These are phyloP conservation scores for Nothoprocta pentlandii DNA, from an alignment of 2,113 vertebrate species.

Conservation along the genomic window DNA sequence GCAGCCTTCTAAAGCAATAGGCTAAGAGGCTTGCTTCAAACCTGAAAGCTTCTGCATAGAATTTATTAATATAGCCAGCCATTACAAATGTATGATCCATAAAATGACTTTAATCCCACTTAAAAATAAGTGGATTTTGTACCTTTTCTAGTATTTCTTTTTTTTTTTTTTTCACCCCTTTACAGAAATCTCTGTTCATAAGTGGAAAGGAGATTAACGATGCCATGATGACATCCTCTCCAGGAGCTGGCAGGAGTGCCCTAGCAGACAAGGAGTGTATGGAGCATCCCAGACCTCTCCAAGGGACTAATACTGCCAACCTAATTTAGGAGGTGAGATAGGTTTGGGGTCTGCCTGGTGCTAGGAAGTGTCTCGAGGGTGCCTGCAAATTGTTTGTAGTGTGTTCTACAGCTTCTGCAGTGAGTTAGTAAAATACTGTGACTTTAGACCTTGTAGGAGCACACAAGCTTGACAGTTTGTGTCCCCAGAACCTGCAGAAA, in stretches of 20 bases:
- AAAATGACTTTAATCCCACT: not conserved
- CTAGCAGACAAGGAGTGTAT: not conserved
- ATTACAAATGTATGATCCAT: not conserved
- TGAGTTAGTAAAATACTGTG: not conserved
- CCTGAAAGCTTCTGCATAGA: not conserved
- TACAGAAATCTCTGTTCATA: not conserved
- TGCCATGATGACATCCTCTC: not conserved
- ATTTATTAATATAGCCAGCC: conserved; percentile 14
- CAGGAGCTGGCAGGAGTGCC: not conserved
- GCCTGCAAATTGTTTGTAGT: not conserved
- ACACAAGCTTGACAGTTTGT: not conserved
- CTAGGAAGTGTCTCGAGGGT: too few species aligned
- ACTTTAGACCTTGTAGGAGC: too few species aligned
- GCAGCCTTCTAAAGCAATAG: not conserved
- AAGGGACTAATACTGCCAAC: not conserved
- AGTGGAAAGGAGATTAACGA: not conserved
- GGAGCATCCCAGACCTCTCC: not conserved
- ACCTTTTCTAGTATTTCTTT: not conserved
- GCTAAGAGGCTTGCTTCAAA: not conserved
- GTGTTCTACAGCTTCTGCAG: not conserved
- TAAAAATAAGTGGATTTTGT: not conserved
- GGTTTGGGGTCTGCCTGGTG: not conserved
- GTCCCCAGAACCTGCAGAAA: not conserved
- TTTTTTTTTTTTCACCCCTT: not conserved
- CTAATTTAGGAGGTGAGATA: not conserved